Evolutionary conservation across 2,888 invertebrate genomes (phyloP), one percentile per base, ranked within the genome.

Genomic region (Mamestra brassicae): DNA sequence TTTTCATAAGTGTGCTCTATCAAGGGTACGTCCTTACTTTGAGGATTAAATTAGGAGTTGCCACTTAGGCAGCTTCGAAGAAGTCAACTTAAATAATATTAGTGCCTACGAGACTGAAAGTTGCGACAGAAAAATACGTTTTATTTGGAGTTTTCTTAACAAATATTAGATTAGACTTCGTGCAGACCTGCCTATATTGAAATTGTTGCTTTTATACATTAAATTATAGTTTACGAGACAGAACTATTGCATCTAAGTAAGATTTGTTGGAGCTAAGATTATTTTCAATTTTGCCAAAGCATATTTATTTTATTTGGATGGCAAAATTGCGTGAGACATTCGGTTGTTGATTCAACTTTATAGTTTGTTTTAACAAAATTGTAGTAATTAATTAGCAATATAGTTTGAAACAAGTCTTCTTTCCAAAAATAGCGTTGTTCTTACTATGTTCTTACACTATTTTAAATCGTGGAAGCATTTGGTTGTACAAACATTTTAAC

Each of bases 151-250:
- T 75, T 79, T 78, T 64, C 76, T 72, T 65, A 69, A 71, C 74
- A 81, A 81, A 86, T 74, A 83, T 85, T 70, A 76, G 52, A 75
- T 78, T 62, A 74, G 66, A 76, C 57, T 74, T 67, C 64, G 70
- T 70, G 68, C 38, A 65, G 63, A 66, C 58, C 58, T 65, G 54
- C 36, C 26, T 65, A 47, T 72, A 68, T 75, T 50, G 68, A 67
- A 68, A 68, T 26, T 65, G 38, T 67, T 60, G 45, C n/a, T 76
- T 55, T 61, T 60, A 71, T 50, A 77, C 38, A 63, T 62, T 69
- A 61, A 60, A 52, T 78, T 71, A 62, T 72, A 70, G 50, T 71
- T 58, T 66, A 62, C 38, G 47, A 77, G 74, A 73, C 38, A 55
- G 60, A 38, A 68, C 55, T 71, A 61, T 74, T 66, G 63, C 36